Conservation (phyloP, 2,797 vertebrate genomes). For the Gymnodraco acuticeps region DNA sequence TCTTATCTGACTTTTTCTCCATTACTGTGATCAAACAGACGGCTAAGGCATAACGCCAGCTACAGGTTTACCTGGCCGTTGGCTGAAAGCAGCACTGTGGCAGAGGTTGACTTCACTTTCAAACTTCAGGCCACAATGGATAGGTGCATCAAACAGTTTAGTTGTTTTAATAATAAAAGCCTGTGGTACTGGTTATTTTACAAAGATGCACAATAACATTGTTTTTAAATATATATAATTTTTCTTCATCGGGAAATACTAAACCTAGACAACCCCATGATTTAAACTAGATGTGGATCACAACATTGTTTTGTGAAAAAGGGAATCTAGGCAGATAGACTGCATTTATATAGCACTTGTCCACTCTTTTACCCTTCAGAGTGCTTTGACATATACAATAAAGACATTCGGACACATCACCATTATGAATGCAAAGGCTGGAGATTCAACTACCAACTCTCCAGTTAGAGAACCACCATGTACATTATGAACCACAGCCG, state of each 20-base stretch:
- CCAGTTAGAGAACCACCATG: too few species aligned
- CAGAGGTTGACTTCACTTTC: slow-evolving; percentile 23
- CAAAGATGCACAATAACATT: neutral
- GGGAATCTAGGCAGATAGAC: too few species aligned
- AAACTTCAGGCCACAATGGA: slow-evolving; percentile 16
- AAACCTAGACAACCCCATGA: neutral
- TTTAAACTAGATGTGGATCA: neutral
- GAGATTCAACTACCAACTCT: too few species aligned
- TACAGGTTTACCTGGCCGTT: slow-evolving; percentile 18
- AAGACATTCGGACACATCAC: too few species aligned
- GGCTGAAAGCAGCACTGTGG: slow-evolving; percentile 16
- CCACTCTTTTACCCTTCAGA: too few species aligned
- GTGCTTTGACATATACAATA: too few species aligned
- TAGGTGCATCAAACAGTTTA: neutral
- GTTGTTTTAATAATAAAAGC: neutral
- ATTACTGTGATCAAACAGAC: slow-evolving; percentile 57
- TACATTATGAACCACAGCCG: too few species aligned
- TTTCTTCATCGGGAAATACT: neutral
- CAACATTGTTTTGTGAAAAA: neutral
- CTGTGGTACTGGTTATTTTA: neutral
- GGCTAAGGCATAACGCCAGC: slow-evolving; percentile 22
- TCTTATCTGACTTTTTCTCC: slow-evolving; percentile 62
- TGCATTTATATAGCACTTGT: too few species aligned
- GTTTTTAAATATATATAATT: neutral
- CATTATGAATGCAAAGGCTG: too few species aligned